Conservation (phyloP, 2,888 invertebrate species). For the Oscheius sp. region DNA sequence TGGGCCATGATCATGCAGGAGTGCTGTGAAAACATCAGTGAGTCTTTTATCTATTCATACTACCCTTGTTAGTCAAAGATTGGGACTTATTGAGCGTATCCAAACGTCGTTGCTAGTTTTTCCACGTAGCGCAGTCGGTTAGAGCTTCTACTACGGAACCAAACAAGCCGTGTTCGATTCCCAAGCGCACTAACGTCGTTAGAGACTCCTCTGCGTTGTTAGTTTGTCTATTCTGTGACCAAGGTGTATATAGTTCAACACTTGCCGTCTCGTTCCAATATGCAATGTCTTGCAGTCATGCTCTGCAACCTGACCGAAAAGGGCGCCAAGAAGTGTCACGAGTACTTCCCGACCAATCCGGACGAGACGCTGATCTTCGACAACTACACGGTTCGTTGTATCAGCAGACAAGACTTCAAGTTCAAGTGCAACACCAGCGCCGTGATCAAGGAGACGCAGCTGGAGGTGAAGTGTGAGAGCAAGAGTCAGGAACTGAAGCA, state of each 20-base stretch:
- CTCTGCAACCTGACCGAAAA: slow-evolving; percentile 53
- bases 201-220: no score
- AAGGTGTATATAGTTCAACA: no score
- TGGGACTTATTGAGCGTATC: no score
- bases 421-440: slow-evolving; percentile 37
- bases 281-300: slow-evolving; percentile 32
- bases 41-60: no score
- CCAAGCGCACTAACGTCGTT: no score
- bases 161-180: no score
- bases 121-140: no score
- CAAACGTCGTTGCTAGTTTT: no score
- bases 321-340: slow-evolving; percentile 47
- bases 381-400: slow-evolving; percentile 26
- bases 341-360: slow-evolving; percentile 46
- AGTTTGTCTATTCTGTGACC: no score
- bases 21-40: slow-evolving; percentile 42
- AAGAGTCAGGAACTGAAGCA: slow-evolving; percentile 38
- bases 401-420: slow-evolving; percentile 21
- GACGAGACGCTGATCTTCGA: slow-evolving; percentile 39
- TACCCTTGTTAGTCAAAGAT: no score
- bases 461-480: slow-evolving; percentile 36
- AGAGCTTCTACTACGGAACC: no score
- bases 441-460: slow-evolving; percentile 38
- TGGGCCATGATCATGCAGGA: slow-evolving; percentile 57
- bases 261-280: no score